Percentiles rank a stretch among this genome's conserved stretches.
These are phyloP conservation scores for Ammodytes marinus DNA, from an alignment of 2,113 vertebrate species.

Conservation along the genomic window DNA sequence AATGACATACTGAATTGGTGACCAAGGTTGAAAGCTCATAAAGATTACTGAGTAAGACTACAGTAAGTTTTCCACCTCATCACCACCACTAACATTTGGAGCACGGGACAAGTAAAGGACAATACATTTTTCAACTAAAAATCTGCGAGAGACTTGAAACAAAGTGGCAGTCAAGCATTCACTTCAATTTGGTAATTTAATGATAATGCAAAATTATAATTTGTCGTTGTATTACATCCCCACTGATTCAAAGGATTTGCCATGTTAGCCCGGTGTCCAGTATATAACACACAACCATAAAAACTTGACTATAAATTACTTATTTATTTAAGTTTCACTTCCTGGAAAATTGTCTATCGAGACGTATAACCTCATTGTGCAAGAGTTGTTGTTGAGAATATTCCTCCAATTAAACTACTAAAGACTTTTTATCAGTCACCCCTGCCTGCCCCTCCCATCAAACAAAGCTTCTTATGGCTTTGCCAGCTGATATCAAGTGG, in stretches of 20 bases:
- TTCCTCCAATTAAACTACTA: slow-evolving; percentile 10
- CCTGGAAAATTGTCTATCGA: slow-evolving; percentile 29
- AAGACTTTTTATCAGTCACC: slow-evolving; percentile 9
- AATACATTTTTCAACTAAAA: neutral
- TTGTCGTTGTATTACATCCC: neutral
- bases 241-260: neutral
- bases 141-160: neutral
- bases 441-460: slow-evolving; percentile 4
- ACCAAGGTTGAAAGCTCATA: slow-evolving; percentile 6
- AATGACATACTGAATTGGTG: slow-evolving; percentile 20
- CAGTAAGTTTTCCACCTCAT: slow-evolving; percentile 27
- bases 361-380: slow-evolving; percentile 27
- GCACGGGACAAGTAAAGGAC: neutral
- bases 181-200: neutral
- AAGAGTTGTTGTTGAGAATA: neutral
- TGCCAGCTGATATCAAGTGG: neutral
- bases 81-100: neutral
- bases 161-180: neutral
- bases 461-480: neutral
- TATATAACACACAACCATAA: neutral
- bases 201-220: neutral
- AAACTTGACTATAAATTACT: slow-evolving; percentile 6
- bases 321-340: slow-evolving; percentile 37
- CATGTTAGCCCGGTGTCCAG: neutral
- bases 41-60: slow-evolving; percentile 6